These are phyloP conservation scores for Onychorhynchus coronatus DNA, from an alignment of 2,113 vertebrate species.

Conservation along the genomic window DNA sequence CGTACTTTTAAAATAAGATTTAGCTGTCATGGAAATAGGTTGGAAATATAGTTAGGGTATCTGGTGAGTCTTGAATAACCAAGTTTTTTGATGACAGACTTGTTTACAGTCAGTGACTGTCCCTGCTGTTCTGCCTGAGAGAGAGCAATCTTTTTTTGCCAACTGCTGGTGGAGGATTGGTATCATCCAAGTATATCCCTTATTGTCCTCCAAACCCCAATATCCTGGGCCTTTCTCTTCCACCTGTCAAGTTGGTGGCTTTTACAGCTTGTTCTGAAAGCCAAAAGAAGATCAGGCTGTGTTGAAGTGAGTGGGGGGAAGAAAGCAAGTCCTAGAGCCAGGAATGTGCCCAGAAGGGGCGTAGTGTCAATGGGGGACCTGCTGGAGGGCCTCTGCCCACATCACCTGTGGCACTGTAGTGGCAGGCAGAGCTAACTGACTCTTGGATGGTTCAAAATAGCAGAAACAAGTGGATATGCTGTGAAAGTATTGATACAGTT, in stretches of 20 bases:
- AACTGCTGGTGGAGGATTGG: neutral
- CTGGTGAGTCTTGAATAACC: neutral
- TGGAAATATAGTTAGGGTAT: neutral
- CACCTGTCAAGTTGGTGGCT: neutral
- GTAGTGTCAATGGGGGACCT: rapidly evolving
- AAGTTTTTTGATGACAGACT: neutral
- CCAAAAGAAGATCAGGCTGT: neutral
- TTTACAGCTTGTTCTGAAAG: neutral
- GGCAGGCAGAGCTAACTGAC: neutral
- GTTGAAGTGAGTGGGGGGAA: neutral
- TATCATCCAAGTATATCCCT: neutral
- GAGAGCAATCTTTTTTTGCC: neutral
- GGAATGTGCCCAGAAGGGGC: neutral
- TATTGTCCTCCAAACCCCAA: neutral
- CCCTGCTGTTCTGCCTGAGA: neutral
- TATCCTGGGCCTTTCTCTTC: neutral
- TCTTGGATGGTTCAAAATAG: neutral
- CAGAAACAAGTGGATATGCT: neutral
- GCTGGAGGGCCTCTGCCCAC: neutral
- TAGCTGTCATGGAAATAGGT: neutral
- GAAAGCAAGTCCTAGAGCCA: neutral
- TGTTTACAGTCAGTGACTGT: neutral
- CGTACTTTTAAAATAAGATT: neutral
- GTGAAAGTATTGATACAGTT: neutral
- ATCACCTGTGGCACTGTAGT: neutral